Base-by-base conservation (phyloP, 92 coral and sea anemone genomes). In the Palythoa grandiflora region DNA sequence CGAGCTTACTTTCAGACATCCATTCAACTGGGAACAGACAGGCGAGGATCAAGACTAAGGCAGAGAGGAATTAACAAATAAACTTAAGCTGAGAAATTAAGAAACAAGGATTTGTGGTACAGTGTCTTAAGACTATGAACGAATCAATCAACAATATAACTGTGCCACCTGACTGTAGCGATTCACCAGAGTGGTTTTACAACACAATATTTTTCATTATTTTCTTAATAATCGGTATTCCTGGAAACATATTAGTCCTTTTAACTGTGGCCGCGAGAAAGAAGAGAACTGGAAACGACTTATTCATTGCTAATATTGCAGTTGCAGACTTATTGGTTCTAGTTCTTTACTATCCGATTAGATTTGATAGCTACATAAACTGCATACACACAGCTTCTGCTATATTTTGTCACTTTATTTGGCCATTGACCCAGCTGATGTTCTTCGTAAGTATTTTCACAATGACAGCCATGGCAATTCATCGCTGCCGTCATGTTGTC, bases 401-500 rank as follows among this genome's bases (percentile, higher is more conserved):
- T 38, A 21, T 36, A 14, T 89, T 37, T 21, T 89, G 92, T 28
- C 4, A 38, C 13, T 53, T 89, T 16, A 50, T 89, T 48, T 84
- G 65, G 74, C 88, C 92, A 3, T 2, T 77, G 57, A 40, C 80
- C 3, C 65, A 66, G 66, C 9, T 89, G 6, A 50, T 88, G 1
- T 84, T 50, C 55, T 63, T 84, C 83, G 79, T 80, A 5, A 84
- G 88, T 38, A 84, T 89, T 8, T 88, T 81, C 14, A 88, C 71
- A 48, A 89, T 89, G 84, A 75, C 88, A 1, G 86, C 79, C 3
- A 84, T 84, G 85, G 92, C 88, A 19, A 36, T 89, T 16, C 78
- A 75, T 59, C 88, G 88, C 16, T 83, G 84, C 79, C 80, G 88
- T 7, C 84, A 75, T 10, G 83, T 89, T 38, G 54, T 75, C 21